Base-by-base conservation (phyloP, 2,113 vertebrate species). In the Bos taurus region DNA sequence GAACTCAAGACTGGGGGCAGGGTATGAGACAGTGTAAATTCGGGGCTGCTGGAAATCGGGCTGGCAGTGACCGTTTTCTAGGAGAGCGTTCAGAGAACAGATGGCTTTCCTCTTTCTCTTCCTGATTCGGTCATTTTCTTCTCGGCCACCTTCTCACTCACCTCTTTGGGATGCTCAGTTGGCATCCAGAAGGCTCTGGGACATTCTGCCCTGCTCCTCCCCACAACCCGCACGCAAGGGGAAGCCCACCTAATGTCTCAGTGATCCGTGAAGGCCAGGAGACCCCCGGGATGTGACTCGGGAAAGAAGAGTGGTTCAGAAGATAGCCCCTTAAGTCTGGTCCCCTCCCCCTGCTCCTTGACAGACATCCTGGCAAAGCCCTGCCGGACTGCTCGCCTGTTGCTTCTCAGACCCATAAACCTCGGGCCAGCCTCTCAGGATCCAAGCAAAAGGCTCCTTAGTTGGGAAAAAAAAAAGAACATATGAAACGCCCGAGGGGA, bases 371-470 rank as follows among this genome's bases (percentile, higher is more conserved):
- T 0, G 67, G 87, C 54, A 8, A 30, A 81, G 64, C 83, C 84
- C 52, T 33, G 60, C 36, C 13, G 25, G 78, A 83, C 96, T 96
- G 97, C 46, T 10, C 43, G 86, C 94, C 97, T 97, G 97, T 95
- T 97, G 97, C 97, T 92, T 89, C 2, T 1, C 43, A 77, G 87
- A 85, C 92, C 82, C 25, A 3, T 82, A n/a, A 21, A 93, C 83
- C 83, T 82, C 16, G 16, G 82, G 86, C 78, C 93, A 91, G 83
- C 90, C 56, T 82, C 91, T 48, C 57, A 5, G 82, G 57, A 59
- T 46, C n/a, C 83, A 19, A 85, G 91, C 48, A 54, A 52, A 90
- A 89, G 1, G 59, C 40, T 84, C 57, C 64, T 84, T 26, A 36
- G 80, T 6, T 64, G 54, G 67, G 6, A 4, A 6, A 8, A n/a